Evolutionary conservation across 1,140 invertebrate genomes (phyloP), one percentile per base, ranked within the genome.

Genomic region (Anadara kagoshimensis): DNA sequence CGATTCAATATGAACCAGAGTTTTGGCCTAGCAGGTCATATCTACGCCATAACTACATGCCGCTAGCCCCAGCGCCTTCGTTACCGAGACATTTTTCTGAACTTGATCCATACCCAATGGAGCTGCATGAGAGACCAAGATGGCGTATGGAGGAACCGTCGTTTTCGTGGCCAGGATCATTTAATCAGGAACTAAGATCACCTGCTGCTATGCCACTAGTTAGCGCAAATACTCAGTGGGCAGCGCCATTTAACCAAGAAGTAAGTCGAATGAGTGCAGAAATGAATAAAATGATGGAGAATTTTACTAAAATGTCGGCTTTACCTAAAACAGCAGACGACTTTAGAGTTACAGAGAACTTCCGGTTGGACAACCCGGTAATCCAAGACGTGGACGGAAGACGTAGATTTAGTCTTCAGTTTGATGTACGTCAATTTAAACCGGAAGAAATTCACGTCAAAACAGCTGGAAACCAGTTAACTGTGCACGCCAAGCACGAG

Each of bases 361-460:
- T 80, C 43, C 67, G 75, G 20, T 73, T 84, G 67, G 82, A 85
- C 43, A 84, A 85, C 68, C 84, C 84, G 1, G 73, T 84, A n/a
- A 61, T 72, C 10, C 69, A 77, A 18, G 79, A 79, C 47, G 20
- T 22, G 8, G 69, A 73, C 53, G 82, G 82, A 16, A 54, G 41
- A 8, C 66, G 73, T 24, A 81, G 83, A 64, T 83, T 86, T 58
- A 74, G 81, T 54, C 69, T 86, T n/a, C 61, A 93, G 54, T 89
- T 96, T 51, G 95, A 97, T 83, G 93, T 95, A 0, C 92, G 95
- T 78, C 94, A 97, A 83, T 96, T 95, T 88, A 89, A 93, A 12
- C 94, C 95, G 0, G 93, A 95, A 66, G 94, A 96, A 89, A 94
- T 97, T 53, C 94, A 92, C n/a, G 95, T 97, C 0, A 97, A 96